These are phyloP conservation scores for Diaperis boleti DNA, from an alignment of 2,888 invertebrate genomes.

Conservation along the genomic window DNA sequence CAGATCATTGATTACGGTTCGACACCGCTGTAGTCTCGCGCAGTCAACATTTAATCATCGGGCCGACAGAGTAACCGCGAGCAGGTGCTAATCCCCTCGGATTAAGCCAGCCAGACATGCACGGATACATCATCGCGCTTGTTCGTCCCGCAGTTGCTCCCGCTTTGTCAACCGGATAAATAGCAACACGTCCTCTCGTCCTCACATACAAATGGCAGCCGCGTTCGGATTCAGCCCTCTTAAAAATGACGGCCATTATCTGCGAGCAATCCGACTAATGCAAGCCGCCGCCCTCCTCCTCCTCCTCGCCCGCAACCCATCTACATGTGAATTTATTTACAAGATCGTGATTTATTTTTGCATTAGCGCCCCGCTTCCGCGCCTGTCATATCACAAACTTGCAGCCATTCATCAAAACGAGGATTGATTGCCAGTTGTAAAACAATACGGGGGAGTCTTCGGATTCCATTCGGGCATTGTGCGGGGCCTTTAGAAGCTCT, in stretches of 20 bases:
- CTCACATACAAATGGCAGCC: conserved; percentile 61
- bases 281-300: conserved; percentile 54
- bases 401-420: conserved; percentile 36
- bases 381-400: conserved; percentile 36
- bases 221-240: conserved; percentile 62
- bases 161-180: conserved; percentile 62
- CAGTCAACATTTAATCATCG: conserved; percentile 58
- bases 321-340: conserved; percentile 57
- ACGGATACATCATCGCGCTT: conserved; percentile 54
- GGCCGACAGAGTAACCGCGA: conserved; percentile 59
- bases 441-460: conserved; percentile 32
- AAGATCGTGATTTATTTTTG: conserved; percentile 61
- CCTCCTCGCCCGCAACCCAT: too few relatives aligned
- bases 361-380: conserved; percentile 47
- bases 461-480: conserved; percentile 5
- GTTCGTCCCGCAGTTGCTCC: conserved; percentile 44
- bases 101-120: conserved; percentile 50
- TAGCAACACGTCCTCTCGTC: conserved; percentile 64
- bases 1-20: too few relatives aligned
- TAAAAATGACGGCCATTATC: conserved; percentile 66
- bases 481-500: too few relatives aligned
- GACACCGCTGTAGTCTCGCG: too few relatives aligned
- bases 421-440: conserved; percentile 35
- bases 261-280: conserved; percentile 66
- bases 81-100: conserved; percentile 57